Percentiles rank a stretch among this genome's conserved stretches.
phyloP scores from a whole-genome alignment of 2,888 invertebrate genomes.

The Mesorhabditis spiculigera region DNA sequence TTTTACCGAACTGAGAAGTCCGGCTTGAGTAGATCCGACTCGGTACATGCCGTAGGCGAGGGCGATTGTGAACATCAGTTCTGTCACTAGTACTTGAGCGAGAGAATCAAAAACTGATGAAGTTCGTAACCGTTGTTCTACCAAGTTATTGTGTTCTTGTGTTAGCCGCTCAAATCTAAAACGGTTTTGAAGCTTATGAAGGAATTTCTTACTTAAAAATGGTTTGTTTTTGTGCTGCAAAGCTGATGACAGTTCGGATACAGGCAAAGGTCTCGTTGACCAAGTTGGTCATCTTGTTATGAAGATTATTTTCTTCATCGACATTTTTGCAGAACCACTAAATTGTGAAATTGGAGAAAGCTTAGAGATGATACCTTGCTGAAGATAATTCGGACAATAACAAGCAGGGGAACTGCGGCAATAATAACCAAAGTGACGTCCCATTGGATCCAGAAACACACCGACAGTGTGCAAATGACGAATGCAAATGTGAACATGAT shows the following conservation, averaged over 20 bases:
- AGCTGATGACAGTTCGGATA: slow-evolving; percentile 54
- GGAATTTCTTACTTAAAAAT: slow-evolving; percentile 44
- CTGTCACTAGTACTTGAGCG: slow-evolving; percentile 53
- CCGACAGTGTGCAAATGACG: slow-evolving; percentile 7
- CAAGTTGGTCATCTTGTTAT: slow-evolving; percentile 53
- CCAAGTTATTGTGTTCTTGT: slow-evolving; percentile 42
- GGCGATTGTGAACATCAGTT: slow-evolving; percentile 54
- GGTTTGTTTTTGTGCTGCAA: slow-evolving; percentile 54
- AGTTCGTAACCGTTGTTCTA: slow-evolving; percentile 49
- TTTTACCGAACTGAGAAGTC: slow-evolving; percentile 47
- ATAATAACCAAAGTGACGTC: slow-evolving; percentile 54
- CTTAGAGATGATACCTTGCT: slow-evolving; percentile 38
- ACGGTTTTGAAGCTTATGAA: neutral
- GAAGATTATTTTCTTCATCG: slow-evolving; percentile 48
- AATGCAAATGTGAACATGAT: slow-evolving; percentile 50
- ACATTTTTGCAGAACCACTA: slow-evolving; percentile 56
- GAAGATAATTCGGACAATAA: slow-evolving; percentile 47
- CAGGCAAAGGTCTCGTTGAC: slow-evolving; percentile 54
- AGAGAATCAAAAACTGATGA: slow-evolving; percentile 55
- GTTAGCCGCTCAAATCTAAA: slow-evolving; percentile 47
- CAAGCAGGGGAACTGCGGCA: slow-evolving; percentile 45
- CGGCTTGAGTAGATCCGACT: slow-evolving; percentile 50
- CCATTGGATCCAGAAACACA: slow-evolving; percentile 53
- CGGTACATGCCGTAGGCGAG: slow-evolving; percentile 54
- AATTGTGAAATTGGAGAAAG: slow-evolving; percentile 17